Percentiles rank a stretch among this genome's conserved stretches.
These are phyloP conservation scores for Steatornis caripensis DNA, from an alignment of 2,113 vertebrate species.

Conservation along the genomic window DNA sequence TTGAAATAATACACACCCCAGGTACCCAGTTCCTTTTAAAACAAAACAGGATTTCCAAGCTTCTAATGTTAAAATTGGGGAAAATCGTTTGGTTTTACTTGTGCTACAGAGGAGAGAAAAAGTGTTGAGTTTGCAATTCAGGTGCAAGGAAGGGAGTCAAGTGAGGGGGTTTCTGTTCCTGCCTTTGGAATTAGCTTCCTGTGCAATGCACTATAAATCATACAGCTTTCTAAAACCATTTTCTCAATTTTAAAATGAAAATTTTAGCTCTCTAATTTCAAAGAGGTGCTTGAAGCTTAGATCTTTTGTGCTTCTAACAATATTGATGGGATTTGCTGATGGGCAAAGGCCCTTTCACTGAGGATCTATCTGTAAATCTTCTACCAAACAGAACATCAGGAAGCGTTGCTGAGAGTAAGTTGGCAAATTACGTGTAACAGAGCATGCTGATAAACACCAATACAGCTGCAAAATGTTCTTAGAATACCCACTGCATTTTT, in stretches of 20 bases:
- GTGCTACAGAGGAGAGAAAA: not conserved
- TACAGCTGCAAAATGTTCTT: not conserved
- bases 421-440: not conserved
- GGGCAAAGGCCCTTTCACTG: not conserved
- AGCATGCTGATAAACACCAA: not conserved
- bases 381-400: not conserved
- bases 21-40: not conserved
- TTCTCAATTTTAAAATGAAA: not conserved
- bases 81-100: not conserved
- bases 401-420: not conserved
- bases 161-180: not conserved
- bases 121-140: not conserved
- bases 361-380: not conserved
- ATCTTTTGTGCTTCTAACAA: not conserved
- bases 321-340: not conserved
- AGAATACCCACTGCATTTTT: not conserved
- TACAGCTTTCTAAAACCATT: not conserved
- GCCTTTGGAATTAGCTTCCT: not conserved
- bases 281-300: not conserved
- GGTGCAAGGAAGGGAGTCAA: not conserved
- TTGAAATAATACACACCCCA: not conserved
- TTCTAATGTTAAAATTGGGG: not conserved
- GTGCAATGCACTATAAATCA: not conserved
- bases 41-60: not conserved
- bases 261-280: not conserved